Base-by-base conservation (phyloP, 2,797 vertebrate species). In the Pagetopsis macropterus region DNA sequence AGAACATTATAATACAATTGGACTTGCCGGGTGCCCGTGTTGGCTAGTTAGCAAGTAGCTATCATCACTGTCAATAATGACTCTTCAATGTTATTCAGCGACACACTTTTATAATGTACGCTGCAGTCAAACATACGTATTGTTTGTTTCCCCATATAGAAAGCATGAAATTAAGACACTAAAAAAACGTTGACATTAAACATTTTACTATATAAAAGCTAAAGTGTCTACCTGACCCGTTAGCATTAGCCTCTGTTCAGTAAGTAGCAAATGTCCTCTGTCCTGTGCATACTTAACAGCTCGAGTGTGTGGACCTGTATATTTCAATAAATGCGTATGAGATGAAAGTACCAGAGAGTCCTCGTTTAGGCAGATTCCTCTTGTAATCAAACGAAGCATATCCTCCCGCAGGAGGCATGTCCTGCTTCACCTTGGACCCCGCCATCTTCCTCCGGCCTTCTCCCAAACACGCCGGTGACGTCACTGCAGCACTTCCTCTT, bases 351-450 rank as follows among this genome's bases (percentile, higher is more conserved):
- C 97, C 97, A 33, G 97, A 98, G 59, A 96, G 69, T 71, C 97
- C 96, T 56, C 97, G 92, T 67, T 95, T 96, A 9, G 97, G 97
- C 1, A 99, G 90, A 85, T 97, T 96, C 93, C 98, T 94, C 46
- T 96, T 96, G 84, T 98, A 98, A 78, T 98, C 96, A 58, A 99
- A 87, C 2, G 96, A 80, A 2, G 93, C 94, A 77, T 98, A 99
- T 3, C 97, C 98, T 73, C 98, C 97, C 12, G 88, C 72, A 14
- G 97, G 98, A 80, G 97, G 93, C 97, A 98, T 97, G 96, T 99
- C 98, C 97, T 99, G 98, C 94, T 96, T 99, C 98, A 99, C 98
- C 97, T 98, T 98, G 91, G 93, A 91, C 31, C 94, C 93, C 93
- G 96, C 96, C 96, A 97, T 97, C 79, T 93, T 95, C 9, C 69